Evolutionary conservation across 2,797 vertebrate genomes (phyloP).

Genomic region (Centroberyx gerrardi): DNA sequence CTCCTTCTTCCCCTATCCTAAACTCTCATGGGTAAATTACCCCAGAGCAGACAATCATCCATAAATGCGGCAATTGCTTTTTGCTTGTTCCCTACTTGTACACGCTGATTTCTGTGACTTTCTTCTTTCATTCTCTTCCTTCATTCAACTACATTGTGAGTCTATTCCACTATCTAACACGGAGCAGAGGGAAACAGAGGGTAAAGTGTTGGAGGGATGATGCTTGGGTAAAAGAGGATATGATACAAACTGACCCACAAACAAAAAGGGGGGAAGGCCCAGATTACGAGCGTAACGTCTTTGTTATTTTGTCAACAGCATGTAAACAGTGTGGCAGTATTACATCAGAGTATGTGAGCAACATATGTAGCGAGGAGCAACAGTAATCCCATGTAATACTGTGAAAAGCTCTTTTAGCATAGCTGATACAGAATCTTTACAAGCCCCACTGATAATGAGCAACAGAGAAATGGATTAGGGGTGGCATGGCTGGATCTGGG

Average conservation of each 20-base stretch:
- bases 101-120: conserved; percentile 6
- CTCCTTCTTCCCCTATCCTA: conserved; percentile 4
- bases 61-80: conserved; percentile 10
- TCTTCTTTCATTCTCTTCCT: neutral
- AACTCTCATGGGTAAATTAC: neutral
- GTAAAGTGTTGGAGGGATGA: neutral
- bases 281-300: conserved; percentile 23
- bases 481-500: conserved; percentile 63
- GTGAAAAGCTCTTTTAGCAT: conserved; percentile 73
- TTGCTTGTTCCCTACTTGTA: conserved; percentile 1
- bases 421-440: conserved; percentile 79
- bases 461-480: conserved; percentile 76
- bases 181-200: conserved; percentile 25
- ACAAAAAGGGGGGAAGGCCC: conserved; percentile 25
- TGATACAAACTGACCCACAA: conserved; percentile 9
- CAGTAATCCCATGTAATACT: conserved; percentile 78
- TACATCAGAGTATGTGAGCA: conserved; percentile 61
- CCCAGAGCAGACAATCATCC: conserved; percentile 10
- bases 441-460: conserved; percentile 75
- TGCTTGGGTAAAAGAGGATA: conserved; percentile 13
- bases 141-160: neutral
- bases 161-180: neutral
- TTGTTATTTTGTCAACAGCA: conserved; percentile 39
- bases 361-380: conserved; percentile 71
- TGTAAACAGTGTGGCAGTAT: conserved; percentile 53